Evolutionary conservation across 2,888 invertebrate species (phyloP), one percentile per base, ranked within the genome.

Genomic region (Cosmorhoe ocellata): DNA sequence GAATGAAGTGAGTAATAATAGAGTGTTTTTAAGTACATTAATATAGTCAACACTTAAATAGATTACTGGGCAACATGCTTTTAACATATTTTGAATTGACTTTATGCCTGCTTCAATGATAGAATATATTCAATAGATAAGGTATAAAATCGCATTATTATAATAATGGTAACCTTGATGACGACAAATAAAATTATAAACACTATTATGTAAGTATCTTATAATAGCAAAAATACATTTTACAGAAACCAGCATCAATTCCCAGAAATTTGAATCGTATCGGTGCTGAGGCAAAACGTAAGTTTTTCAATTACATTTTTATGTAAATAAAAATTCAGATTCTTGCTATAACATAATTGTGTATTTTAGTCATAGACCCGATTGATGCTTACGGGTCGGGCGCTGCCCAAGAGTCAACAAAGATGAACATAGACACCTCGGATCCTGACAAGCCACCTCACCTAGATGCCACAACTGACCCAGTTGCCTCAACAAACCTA

Each of bases 261-360:
- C 30, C 13, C 5, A 12, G 1, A 5, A 37, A 33, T 14, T 49
- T 67, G 27, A 38, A 52, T 22, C 56, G 69, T 5, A 37, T 51
- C 1, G 51, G 10, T n/a, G 70, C 56, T 5, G 56, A 59, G 5
- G 61, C 58, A 0, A 54, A 58, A 48, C 40, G 70, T 70, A 59
- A 64, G 68, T 53, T 6, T 8, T 22, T 40, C 12, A 24, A 28
- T 4, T 1, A 28, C 2, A 28, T 3, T 6, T 27, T 27, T 27
- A 5, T 27, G 7, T 27, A 5, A 6, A 6, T 27, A 27, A 27
- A 27, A 5, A 8, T 8, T 8, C 4, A 27, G 7, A 27, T n/a
- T 27, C 8, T 27, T 3, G 5, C 5, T 18, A 6, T 27, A 10
- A 30, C 1, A 31, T 32, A 1, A 1, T 8, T 32, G 11, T 36